Conservation (phyloP, 2,888 invertebrate genomes). For the Platypus cylindrus region DNA sequence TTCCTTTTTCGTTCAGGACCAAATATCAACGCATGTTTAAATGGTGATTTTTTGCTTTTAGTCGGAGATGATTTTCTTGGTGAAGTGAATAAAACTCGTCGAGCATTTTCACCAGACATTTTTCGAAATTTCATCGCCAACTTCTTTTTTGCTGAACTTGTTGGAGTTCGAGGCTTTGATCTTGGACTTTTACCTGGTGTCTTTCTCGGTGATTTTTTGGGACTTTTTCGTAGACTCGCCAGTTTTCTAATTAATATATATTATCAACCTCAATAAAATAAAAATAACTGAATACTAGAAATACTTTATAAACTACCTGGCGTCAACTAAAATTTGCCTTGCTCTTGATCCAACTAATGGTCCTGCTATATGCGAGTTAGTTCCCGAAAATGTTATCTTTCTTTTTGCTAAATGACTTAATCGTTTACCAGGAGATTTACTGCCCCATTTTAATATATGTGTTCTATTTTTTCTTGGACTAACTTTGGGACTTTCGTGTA, state of each 20-base stretch:
- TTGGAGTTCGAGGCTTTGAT: conserved; percentile 38
- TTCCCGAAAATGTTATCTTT: conserved; percentile 63
- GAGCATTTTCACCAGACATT: conserved; percentile 21
- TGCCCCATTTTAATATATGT: conserved; percentile 33
- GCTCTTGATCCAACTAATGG: conserved; percentile 33
- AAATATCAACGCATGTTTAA: conserved; percentile 34
- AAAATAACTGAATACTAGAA: not conserved
- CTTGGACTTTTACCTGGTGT: conserved; percentile 43
- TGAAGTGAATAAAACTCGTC: conserved; percentile 21
- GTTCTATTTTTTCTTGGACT: conserved; percentile 49
- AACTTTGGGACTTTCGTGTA: conserved; percentile 44
- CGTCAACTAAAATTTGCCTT: conserved; percentile 50
- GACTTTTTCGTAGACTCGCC: conserved; percentile 31
- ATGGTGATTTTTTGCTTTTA: conserved; percentile 25
- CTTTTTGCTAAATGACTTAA: conserved; percentile 65
- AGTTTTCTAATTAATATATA: conserved; percentile 1
- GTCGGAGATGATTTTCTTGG: conserved; percentile 18
- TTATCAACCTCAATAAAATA: no score
- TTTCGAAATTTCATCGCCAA: conserved; percentile 30
- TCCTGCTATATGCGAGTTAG: conserved; percentile 41
- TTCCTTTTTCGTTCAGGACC: conserved; percentile 37
- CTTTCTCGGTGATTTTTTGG: conserved; percentile 33
- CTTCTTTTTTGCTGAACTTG: conserved; percentile 50
- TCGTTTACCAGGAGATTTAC: conserved; percentile 60
- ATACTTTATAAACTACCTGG: conserved; percentile 39